Evolutionary conservation across 2,797 vertebrate genomes (phyloP), one percentile per base, ranked within the genome.

Genomic region (Sebastiscus tertius): DNA sequence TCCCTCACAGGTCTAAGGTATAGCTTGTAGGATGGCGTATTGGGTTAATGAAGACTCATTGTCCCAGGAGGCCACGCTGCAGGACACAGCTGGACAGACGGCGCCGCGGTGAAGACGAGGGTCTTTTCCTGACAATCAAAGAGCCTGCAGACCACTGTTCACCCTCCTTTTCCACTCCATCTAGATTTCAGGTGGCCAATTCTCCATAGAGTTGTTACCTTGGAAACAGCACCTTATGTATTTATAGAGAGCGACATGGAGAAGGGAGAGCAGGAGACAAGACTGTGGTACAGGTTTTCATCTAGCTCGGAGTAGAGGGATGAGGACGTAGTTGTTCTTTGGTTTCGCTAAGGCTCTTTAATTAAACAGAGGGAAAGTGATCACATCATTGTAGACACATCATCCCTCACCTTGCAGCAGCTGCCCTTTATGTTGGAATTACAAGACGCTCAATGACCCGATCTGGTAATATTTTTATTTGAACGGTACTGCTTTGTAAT

Each of bases 191-290:
- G 92, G 91, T 95, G 93, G 93, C 92, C 83, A 87, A 92, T 92
- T 94, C 95, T 95, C 95, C 78, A 88, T 80, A 85, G 95, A 95
- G 90, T 91, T 89, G 95, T 96, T 96, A 95, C 95, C 96, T 93
- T 95, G 96, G 96, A 95, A 96, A 96, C 96, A 88, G 93, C 91
- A 94, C 91, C 93, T 95, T 95, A 92, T 94, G 94, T 96, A 96
- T 95, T 96, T 95, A 95, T 95, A 95, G 94, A 91, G 91, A 82
- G 86, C 31, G 89, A 89, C 73, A 68, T 56, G 82, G 86, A 75
- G 49, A 82, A 69, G 58, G 33, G 74, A 85, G 83, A 65, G 49
- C 79, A 33, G 24, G 77, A 81, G 79, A 81, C 75, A 65, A 82
- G 81, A 73, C 36, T 71, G 54, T 65, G 76, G 77, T 72, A 56